These are phyloP conservation scores for Netelia fuscicornis DNA, from an alignment of 2,888 invertebrate genomes.

Conservation along the genomic window DNA sequence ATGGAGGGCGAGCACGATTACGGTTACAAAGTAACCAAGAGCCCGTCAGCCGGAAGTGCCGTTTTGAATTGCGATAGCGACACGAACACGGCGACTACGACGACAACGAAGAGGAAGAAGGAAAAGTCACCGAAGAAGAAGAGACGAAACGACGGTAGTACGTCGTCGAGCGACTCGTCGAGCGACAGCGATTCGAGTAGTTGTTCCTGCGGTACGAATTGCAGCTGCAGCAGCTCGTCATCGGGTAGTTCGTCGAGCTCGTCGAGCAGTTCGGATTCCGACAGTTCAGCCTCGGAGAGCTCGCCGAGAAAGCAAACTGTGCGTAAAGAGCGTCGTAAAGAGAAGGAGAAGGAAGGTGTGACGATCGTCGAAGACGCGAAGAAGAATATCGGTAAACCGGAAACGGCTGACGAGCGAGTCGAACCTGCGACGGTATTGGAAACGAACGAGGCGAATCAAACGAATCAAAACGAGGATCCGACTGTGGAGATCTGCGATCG, in stretches of 20 bases:
- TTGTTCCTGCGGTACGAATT: constrained; percentile 93
- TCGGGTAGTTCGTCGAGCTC: constrained; percentile 88
- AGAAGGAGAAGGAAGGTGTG: constrained; percentile 83
- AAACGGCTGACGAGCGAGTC: constrained; percentile 84
- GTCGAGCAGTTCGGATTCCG: constrained; percentile 87
- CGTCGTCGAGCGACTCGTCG: constrained; percentile 91
- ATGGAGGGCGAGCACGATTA: constrained; percentile 69
- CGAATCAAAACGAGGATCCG: constrained; percentile 65
- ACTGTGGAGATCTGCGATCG: constrained; percentile 62
- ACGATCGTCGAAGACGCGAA: constrained; percentile 83
- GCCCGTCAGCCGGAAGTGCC: constrained; percentile 49
- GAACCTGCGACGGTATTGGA: constrained; percentile 86
- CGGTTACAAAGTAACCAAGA: constrained; percentile 66
- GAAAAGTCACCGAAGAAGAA: constrained; percentile 83
- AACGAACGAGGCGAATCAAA: constrained; percentile 73
- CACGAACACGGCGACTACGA: constrained; percentile 65
- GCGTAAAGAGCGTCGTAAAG: constrained; percentile 78
- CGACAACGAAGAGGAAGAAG: constrained; percentile 72
- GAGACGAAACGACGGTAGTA: constrained; percentile 83
- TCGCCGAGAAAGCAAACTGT: constrained; percentile 83
- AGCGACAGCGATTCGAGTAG: constrained; percentile 91
- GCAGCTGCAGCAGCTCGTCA: constrained; percentile 92
- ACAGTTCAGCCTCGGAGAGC: constrained; percentile 88
- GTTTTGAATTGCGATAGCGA: constrained; percentile 71
- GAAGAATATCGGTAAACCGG: constrained; percentile 77